Evolutionary conservation across 2,888 invertebrate species (phyloP).

Genomic region (Lepetodrilus schrolli): DNA sequence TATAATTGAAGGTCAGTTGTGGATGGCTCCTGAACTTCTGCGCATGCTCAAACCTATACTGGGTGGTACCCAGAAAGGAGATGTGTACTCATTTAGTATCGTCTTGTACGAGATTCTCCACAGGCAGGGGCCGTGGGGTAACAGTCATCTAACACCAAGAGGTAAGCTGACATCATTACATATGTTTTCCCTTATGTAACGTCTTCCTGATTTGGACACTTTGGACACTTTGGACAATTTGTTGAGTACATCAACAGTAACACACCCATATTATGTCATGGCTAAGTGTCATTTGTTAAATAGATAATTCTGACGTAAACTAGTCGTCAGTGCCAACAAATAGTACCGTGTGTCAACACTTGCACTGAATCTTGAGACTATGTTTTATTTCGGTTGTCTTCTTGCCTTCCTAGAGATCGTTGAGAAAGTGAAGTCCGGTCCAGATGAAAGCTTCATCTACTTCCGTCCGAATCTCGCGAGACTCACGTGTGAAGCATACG

Average conservation of each 20-base stretch:
- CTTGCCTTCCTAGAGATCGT: constrained; percentile 65
- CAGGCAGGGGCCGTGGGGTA: constrained; percentile 75
- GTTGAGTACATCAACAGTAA: too few relatives aligned
- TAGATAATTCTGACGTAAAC: too few relatives aligned
- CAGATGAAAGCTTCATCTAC: constrained; percentile 46
- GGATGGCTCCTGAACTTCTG: constrained; percentile 92
- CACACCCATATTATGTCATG: too few relatives aligned
- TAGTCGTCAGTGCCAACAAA: too few relatives aligned
- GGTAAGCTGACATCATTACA: constrained; percentile 77
- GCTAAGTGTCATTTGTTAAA: too few relatives aligned
- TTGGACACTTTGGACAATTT: too few relatives aligned
- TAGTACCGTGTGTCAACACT: too few relatives aligned
- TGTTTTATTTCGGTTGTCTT: background rate
- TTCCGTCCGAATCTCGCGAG: constrained; percentile 56
- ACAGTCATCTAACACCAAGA: constrained; percentile 86
- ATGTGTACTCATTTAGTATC: constrained; percentile 79
- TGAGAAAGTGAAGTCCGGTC: constrained; percentile 62
- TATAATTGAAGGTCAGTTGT: constrained; percentile 83
- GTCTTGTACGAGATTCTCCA: constrained; percentile 73
- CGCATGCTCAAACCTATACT: constrained; percentile 63
- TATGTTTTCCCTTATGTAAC: too few relatives aligned
- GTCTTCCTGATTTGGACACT: too few relatives aligned
- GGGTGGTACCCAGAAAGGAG: constrained; percentile 85
- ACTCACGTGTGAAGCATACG: constrained; percentile 63
- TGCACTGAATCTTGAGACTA: background rate